A percentile compares a stretch with the other conserved stretches of the same genome.
phyloP scores from a whole-genome alignment of 1,140 invertebrate genomes.

The Pemphigus obesinymphae region DNA sequence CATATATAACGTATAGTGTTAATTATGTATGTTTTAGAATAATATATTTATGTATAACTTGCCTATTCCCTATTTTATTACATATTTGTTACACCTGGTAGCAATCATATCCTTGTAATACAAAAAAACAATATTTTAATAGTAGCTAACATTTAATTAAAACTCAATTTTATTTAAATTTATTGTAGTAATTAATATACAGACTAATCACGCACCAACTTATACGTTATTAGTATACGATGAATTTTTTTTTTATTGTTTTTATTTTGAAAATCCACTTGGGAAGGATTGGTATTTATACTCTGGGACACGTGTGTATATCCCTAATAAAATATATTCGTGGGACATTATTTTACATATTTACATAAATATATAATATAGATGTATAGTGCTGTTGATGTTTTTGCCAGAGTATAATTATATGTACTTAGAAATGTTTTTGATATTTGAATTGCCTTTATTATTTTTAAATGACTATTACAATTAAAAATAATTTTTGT shows the following conservation, averaged over 20 bases:
- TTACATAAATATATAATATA: neutral
- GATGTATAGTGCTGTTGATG: neutral
- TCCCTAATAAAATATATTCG: neutral
- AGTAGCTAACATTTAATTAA: neutral
- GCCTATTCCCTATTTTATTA: too few species aligned
- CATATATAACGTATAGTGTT: neutral
- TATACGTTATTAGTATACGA: neutral
- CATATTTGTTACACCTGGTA: neutral
- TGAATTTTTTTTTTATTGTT: neutral
- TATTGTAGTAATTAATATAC: neutral
- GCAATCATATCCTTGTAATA: neutral
- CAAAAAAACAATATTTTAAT: neutral
- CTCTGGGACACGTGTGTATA: neutral
- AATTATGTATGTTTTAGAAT: neutral
- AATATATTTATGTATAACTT: neutral
- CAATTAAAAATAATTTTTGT: conserved; percentile 5
- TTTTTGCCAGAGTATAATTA: neutral
- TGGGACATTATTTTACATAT: neutral
- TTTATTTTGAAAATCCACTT: neutral
- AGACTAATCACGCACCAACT: neutral
- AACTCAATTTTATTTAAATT: neutral
- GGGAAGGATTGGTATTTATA: neutral
- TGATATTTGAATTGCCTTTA: neutral
- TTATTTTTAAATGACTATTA: neutral
- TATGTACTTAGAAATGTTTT: too few species aligned